Base-by-base conservation (phyloP, 2,113 vertebrate species). In the Otis tarda region DNA sequence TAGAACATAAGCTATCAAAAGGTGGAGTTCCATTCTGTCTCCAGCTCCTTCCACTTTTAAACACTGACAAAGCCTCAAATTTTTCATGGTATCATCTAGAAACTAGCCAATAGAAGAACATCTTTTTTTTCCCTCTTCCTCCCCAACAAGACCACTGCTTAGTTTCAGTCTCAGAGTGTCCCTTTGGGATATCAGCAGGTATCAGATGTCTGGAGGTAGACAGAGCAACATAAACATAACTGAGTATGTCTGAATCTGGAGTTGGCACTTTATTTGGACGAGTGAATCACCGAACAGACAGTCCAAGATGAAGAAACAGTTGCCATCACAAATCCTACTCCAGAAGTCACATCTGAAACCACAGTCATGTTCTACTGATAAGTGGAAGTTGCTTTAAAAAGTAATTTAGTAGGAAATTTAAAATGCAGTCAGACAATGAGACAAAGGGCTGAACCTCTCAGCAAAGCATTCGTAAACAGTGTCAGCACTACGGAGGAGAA, bases 1-100 rank as follows among this genome's bases (percentile, higher is more conserved):
- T 63, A 93, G 87, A 90, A 80, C 47, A 87, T 76, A 93, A 94
- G 74, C 74, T 45, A 41, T 35, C 13, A 18, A 91, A 94, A 95
- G 87, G 75, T 77, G 45, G 88, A 63, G 41, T 70, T 69, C 21
- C 60, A 47, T 61, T 89, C 45, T 74, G 47, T 49, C 67, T 95
- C 41, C 50, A 80, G 75, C 50, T 79, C 33, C 35, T 65, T 52
- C 37, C 30, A 60, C 65, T 69, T 94, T 49, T 76, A 77, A 90
- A 80, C 14, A 24, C 49, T 47, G n/a, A 91, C 43, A 87, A 60
- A 70, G 3, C 3, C 23, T 64, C 39, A 23, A 0, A 22, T 90
- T 93, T 97, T 69, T 28, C 85, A 87, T 31, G 59, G 14, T 37
- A 45, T 64, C 41, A 60, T 63, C 21, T 60, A 82, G 57, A 83